A percentile compares a stretch with the other conserved stretches of the same genome.
Evolutionary conservation across 2,797 vertebrate genomes (phyloP).

Genomic region (Novumbra hubbsi): DNA sequence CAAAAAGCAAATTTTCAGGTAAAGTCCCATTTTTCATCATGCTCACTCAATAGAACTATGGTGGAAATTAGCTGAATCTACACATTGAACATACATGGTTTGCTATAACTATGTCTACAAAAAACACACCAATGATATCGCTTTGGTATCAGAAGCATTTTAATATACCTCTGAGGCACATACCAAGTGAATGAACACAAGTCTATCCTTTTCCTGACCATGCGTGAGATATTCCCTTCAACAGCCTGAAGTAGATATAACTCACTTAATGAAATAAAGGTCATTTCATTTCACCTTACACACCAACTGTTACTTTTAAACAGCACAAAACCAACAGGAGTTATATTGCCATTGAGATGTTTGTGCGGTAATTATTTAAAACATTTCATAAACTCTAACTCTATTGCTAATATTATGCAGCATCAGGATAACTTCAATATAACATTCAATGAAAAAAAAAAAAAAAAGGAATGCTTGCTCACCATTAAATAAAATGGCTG

Average conservation of each 20-base stretch:
- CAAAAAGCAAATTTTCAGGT: too few relatives aligned
- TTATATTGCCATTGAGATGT: constrained; percentile 24
- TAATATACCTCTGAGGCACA: constrained; percentile 61
- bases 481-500: too few relatives aligned
- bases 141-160: constrained; percentile 29
- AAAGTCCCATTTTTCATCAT: too few relatives aligned
- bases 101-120: neutral
- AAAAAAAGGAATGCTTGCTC: too few relatives aligned
- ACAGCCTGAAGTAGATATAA: constrained; percentile 37
- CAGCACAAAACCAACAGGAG: constrained; percentile 25
- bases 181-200: constrained; percentile 48
- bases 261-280: constrained; percentile 26
- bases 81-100: neutral
- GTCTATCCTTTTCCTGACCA: constrained; percentile 39
- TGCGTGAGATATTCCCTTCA: constrained; percentile 32
- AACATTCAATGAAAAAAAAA: constrained; percentile 12
- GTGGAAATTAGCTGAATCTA: neutral
- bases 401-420: constrained; percentile 35
- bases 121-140: constrained; percentile 14
- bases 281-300: constrained; percentile 39
- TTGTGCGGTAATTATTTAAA: constrained; percentile 15
- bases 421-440: constrained; percentile 26
- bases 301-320: constrained; percentile 16
- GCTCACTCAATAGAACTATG: neutral
- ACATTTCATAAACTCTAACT: constrained; percentile 17